Conservation (phyloP, 2,113 vertebrate species). For the Oreochromis aureus region DNA sequence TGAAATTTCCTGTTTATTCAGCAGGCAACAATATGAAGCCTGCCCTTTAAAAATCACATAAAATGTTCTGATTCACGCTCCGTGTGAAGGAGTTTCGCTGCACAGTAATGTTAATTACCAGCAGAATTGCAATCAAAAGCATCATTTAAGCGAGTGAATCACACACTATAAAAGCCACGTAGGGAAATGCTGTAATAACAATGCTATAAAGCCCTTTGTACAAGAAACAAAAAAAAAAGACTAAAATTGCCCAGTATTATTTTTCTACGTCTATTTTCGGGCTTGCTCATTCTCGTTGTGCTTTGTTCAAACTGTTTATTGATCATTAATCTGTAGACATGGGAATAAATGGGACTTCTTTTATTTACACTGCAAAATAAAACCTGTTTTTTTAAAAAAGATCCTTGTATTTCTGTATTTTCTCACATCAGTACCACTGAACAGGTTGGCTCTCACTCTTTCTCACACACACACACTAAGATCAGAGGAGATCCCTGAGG, state of each 20-base stretch:
- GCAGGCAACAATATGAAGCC: not conserved
- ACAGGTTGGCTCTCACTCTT: not conserved
- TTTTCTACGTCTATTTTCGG: not conserved
- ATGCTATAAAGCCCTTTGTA: not conserved
- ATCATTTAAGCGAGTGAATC: not conserved
- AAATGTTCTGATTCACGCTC: not conserved
- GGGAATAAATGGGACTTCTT: not conserved
- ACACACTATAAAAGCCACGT: not conserved
- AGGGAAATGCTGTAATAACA: not conserved
- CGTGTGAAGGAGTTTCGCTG: not conserved
- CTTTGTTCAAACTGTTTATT: not conserved
- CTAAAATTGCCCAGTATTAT: not conserved
- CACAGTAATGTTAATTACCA: not conserved
- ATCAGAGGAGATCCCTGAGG: not conserved
- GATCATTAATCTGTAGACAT: not conserved
- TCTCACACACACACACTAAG: not conserved
- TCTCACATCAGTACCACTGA: not conserved
- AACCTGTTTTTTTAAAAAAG: not conserved
- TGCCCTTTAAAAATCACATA: not conserved
- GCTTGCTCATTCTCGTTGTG: not conserved
- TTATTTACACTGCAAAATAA: constrained; percentile 17
- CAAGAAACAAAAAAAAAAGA: not conserved
- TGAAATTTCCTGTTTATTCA: not conserved
- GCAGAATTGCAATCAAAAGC: constrained; percentile 15
- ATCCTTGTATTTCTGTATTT: not conserved